These are phyloP conservation scores for Thymelicus lineola DNA, from an alignment of 2,888 invertebrate genomes.

Conservation along the genomic window DNA sequence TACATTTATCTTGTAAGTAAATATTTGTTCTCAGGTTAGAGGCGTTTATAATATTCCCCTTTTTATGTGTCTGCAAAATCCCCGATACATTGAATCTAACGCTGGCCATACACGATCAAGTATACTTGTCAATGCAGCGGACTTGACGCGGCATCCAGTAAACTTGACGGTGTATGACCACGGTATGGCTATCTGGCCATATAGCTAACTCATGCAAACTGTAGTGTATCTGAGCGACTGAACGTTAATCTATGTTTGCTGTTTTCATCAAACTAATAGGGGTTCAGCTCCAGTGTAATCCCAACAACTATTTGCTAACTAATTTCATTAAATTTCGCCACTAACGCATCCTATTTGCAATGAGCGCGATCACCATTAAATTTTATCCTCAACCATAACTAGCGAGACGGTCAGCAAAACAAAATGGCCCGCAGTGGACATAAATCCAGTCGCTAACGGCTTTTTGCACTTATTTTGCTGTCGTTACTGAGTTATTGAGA, in stretches of 20 bases:
- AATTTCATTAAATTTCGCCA: constrained; percentile 20
- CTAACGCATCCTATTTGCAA: constrained; percentile 35
- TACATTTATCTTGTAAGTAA: too few species aligned
- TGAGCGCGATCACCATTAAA: constrained; percentile 43
- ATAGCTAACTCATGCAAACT: too few species aligned
- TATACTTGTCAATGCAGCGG: too few species aligned
- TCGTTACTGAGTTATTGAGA: constrained; percentile 40
- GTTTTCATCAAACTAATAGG: neutral
- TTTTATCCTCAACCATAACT: constrained; percentile 42
- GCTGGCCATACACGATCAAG: too few species aligned
- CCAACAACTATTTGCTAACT: constrained; percentile 2
- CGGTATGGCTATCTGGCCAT: too few species aligned
- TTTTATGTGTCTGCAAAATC: too few species aligned
- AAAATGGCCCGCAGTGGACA: constrained; percentile 25
- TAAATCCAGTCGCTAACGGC: constrained; percentile 38
- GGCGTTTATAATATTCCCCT: too few species aligned
- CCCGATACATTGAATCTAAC: too few species aligned
- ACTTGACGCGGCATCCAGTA: too few species aligned
- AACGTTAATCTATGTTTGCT: neutral
- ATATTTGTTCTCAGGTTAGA: too few species aligned
- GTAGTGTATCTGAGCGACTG: too few species aligned
- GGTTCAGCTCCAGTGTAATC: neutral
- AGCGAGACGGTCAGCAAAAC: constrained; percentile 33
- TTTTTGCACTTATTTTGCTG: constrained; percentile 40
- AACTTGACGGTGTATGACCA: too few species aligned